phyloP scores from a whole-genome alignment of 2,113 vertebrate species.

The Callipepla squamata region DNA sequence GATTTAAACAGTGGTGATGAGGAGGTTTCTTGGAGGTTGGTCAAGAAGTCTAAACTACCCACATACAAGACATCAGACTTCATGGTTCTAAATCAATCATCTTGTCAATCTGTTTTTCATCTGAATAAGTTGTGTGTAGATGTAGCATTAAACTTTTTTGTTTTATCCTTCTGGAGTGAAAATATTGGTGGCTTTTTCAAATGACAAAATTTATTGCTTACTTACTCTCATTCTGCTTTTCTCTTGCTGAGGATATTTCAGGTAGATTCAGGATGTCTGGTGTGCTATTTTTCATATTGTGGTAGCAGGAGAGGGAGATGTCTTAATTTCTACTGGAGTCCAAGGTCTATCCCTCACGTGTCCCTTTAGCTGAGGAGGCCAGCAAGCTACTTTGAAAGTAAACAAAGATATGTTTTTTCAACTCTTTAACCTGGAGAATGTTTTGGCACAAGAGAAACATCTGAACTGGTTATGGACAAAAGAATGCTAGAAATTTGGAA shows the following conservation, averaged over 20 bases:
- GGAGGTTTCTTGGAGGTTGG: neutral
- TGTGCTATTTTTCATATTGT: neutral
- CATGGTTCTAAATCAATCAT: neutral
- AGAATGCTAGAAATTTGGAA: constrained; percentile 35
- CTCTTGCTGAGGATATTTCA: neutral
- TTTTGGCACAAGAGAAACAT: constrained; percentile 2
- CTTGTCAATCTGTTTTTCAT: neutral
- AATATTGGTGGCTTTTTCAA: neutral
- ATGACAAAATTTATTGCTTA: neutral
- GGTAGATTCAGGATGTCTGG: neutral
- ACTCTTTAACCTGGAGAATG: constrained; percentile 40
- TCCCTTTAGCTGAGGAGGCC: neutral
- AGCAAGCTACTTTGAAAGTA: constrained; percentile 11
- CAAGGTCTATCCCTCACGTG: neutral
- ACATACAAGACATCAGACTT: neutral
- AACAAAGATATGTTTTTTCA: constrained; percentile 31
- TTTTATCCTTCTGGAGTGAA: neutral
- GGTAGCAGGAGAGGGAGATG: neutral
- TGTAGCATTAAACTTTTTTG: neutral
- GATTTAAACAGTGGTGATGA: neutral
- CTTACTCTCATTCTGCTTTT: neutral
- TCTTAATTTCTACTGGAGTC: neutral
- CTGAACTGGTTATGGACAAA: neutral
- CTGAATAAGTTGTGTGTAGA: neutral
- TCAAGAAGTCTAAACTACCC: neutral